Percentiles rank a stretch among this genome's conserved stretches.
These are phyloP conservation scores for Microchrysa polita DNA, from an alignment of 2,888 invertebrate species.

Conservation along the genomic window DNA sequence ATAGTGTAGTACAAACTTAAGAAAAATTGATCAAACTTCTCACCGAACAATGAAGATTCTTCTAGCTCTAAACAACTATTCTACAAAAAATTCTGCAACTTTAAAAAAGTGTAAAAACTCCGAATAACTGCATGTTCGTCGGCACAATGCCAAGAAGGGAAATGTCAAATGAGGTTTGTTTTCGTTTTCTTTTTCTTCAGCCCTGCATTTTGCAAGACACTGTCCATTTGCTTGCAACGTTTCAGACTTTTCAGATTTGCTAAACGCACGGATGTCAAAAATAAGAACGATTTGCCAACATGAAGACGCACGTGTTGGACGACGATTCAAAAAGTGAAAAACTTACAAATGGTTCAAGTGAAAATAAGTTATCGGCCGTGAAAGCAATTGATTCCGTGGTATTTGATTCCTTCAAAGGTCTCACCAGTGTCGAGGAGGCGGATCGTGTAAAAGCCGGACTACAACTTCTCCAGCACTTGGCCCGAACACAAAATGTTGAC, in stretches of 20 bases:
- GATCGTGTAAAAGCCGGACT: conserved; percentile 54
- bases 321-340: not conserved
- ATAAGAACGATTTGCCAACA: conserved; percentile 6
- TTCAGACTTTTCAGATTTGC: too few species aligned
- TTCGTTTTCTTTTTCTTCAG: not conserved
- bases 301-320: conserved; percentile 37
- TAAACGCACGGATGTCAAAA: too few species aligned
- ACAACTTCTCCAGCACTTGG: conserved; percentile 54
- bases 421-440: conserved; percentile 55
- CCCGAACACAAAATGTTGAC: conserved; percentile 53
- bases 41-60: too few species aligned
- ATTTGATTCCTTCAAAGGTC: conserved; percentile 56
- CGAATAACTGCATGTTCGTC: not conserved
- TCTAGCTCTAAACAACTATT: too few species aligned
- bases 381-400: conserved; percentile 54
- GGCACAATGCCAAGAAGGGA: not conserved
- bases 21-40: too few species aligned
- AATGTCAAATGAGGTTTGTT: not conserved
- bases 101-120: not conserved
- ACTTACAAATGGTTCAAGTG: not conserved
- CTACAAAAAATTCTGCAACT: too few species aligned
- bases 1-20: too few species aligned
- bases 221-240: too few species aligned
- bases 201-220: not conserved
- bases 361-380: conserved; percentile 12